A percentile compares a stretch with the other conserved stretches of the same genome.
Conservation (phyloP, 2,888 invertebrate genomes). For the Leucophora obtusa region DNA sequence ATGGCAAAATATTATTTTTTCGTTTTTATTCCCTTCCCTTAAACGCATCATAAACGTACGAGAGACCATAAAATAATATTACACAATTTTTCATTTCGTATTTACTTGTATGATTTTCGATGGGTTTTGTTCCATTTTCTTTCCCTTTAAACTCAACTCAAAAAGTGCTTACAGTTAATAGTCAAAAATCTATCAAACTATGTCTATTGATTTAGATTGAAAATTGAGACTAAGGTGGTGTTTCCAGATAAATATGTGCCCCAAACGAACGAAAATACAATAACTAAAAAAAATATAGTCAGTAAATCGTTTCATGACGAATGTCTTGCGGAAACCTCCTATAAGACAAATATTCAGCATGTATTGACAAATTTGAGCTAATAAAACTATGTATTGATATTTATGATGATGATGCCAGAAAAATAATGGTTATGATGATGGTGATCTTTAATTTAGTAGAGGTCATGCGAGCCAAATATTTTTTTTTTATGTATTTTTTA, state of each 20-base stretch:
- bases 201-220: constrained; percentile 57
- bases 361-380: constrained; percentile 52
- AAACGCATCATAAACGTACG: constrained; percentile 28
- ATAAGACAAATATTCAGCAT: constrained; percentile 5
- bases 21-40: not conserved
- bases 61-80: constrained; percentile 31
- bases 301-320: no score
- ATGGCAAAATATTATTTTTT: constrained; percentile 11
- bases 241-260: no score
- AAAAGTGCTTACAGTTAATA: constrained; percentile 28
- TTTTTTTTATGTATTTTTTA: not conserved
- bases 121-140: not conserved
- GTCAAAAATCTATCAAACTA: constrained; percentile 53
- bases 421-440: constrained; percentile 18
- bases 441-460: constrained; percentile 26
- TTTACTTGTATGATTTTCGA: not conserved
- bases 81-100: constrained; percentile 5
- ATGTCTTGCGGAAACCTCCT: no score
- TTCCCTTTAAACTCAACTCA: not conserved
- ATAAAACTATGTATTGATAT: constrained; percentile 50
- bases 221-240: constrained; percentile 20
- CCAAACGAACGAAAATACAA: no score
- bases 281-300: no score
- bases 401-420: constrained; percentile 39
- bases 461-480: not conserved